phyloP scores from a whole-genome alignment of 2,888 invertebrate species.

The Oxycera nigricornis region DNA sequence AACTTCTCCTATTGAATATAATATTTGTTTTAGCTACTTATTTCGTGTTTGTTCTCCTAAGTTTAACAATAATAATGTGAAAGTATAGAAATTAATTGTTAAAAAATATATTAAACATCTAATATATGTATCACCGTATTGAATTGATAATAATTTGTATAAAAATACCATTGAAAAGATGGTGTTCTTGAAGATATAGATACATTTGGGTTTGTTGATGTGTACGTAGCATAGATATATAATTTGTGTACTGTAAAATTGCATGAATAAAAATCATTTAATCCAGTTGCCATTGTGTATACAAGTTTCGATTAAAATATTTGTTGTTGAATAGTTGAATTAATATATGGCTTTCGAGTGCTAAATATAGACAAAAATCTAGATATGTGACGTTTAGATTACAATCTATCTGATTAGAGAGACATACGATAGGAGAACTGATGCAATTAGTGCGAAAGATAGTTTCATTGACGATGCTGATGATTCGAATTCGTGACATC shows the following conservation, averaged over 20 bases:
- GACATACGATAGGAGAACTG: background rate
- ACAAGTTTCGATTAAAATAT: slow-evolving; percentile 5
- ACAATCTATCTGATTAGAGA: slow-evolving; percentile 30
- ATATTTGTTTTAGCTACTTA: background rate
- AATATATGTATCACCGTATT: background rate
- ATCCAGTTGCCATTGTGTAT: background rate
- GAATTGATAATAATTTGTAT: background rate
- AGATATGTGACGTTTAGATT: background rate
- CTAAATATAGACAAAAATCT: slow-evolving; percentile 21
- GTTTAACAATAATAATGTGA: background rate
- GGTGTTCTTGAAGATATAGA: too few relatives aligned
- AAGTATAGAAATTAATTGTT: background rate
- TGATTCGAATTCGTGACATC: slow-evolving; percentile 33
- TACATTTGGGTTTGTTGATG: too few relatives aligned
- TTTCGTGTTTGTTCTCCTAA: background rate
- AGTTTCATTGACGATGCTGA: background rate
- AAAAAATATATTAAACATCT: background rate
- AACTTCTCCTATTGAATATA: background rate
- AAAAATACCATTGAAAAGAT: background rate
- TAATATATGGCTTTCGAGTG: slow-evolving; percentile 35
- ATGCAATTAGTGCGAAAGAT: background rate
- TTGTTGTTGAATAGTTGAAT: slow-evolving; percentile 29
- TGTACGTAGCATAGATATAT: too few relatives aligned
- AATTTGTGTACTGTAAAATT: too few relatives aligned
- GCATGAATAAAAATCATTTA: too few relatives aligned